phyloP scores from a whole-genome alignment of 2,797 vertebrate genomes.

The Pithecia hirsuta region DNA sequence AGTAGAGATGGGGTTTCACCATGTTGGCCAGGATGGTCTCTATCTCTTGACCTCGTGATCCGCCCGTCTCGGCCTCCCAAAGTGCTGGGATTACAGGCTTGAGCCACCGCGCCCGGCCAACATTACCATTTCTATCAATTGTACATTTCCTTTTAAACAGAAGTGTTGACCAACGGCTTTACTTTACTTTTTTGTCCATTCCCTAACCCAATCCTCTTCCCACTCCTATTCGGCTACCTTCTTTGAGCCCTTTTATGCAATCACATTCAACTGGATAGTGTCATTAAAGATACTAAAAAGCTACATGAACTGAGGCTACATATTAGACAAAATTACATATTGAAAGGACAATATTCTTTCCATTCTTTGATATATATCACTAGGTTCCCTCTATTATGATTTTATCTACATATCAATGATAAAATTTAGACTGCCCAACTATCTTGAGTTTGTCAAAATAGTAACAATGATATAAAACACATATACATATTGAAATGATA shows the following conservation, averaged over 20 bases:
- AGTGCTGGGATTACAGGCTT: too few species aligned
- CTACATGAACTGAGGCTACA: background rate
- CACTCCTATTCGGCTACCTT: background rate
- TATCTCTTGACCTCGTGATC: too few species aligned
- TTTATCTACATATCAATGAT: conserved; percentile 2
- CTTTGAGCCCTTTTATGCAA: background rate
- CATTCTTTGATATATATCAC: background rate
- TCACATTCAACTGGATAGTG: background rate
- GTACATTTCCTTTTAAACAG: background rate
- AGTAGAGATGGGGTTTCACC: too few species aligned
- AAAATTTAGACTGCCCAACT: background rate
- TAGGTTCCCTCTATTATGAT: background rate
- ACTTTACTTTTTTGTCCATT: background rate
- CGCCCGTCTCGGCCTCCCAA: too few species aligned
- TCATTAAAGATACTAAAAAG: background rate
- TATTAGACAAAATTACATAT: background rate
- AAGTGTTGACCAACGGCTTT: background rate
- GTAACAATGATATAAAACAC: conserved; percentile 1
- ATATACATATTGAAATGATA: background rate
- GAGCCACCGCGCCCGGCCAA: background rate
- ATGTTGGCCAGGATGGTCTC: too few species aligned
- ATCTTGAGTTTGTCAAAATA: conserved; percentile 40
- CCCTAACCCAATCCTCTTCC: background rate
- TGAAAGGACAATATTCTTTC: background rate
- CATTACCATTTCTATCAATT: background rate